Evolutionary conservation across 1,140 invertebrate species (phyloP).

Genomic region (Drosophila chauvacae): DNA sequence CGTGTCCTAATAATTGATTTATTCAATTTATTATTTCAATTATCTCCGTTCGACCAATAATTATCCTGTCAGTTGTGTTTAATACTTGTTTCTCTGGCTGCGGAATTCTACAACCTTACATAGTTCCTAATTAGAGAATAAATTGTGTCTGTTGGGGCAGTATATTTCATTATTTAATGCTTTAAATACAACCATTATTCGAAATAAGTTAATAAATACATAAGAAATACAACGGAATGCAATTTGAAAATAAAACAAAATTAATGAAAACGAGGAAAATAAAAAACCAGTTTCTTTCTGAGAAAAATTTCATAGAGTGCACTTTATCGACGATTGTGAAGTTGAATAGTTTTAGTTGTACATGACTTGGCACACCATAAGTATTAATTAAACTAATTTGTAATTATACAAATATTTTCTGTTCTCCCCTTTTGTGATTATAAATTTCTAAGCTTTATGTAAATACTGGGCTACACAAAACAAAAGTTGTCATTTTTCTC

Average conservation of each 20-base stretch:
- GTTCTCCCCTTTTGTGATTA: neutral
- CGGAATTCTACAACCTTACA: neutral
- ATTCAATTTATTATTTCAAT: conserved; percentile 35
- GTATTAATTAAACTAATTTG: neutral
- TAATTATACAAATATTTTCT: neutral
- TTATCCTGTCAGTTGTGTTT: conserved; percentile 10
- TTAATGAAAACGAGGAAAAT: no score
- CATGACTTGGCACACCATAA: neutral
- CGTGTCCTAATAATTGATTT: conserved; percentile 12
- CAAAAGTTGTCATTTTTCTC: neutral
- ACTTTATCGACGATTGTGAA: neutral
- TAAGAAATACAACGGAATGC: neutral
- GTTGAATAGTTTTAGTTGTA: neutral
- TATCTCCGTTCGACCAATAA: conserved; percentile 15
- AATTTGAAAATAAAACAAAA: neutral
- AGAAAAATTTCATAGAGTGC: neutral
- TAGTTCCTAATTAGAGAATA: conserved; percentile 21
- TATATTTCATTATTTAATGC: neutral
- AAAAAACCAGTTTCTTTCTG: neutral
- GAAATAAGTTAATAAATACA: neutral
- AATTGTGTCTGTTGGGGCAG: neutral
- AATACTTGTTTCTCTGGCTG: neutral
- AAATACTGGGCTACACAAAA: neutral
- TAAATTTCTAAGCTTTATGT: neutral
- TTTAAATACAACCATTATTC: neutral